A percentile compares a stretch with the other conserved stretches of the same genome.
phyloP scores from a whole-genome alignment of 2,888 invertebrate species.

The Spialia ferax region DNA sequence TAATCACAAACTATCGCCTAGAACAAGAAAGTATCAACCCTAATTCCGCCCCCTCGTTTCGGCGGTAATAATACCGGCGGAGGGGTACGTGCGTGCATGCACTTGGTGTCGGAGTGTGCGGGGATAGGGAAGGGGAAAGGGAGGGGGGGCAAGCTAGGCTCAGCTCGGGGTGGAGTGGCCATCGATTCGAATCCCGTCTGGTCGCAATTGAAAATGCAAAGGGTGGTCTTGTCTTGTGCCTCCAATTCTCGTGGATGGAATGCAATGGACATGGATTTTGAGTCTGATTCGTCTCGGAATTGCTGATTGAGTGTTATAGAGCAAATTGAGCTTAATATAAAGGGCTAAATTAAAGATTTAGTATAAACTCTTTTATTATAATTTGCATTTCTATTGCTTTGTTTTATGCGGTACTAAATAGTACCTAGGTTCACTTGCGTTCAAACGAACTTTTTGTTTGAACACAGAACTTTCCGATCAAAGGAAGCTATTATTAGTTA shows the following conservation, averaged over 20 bases:
- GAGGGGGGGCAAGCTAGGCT: neutral
- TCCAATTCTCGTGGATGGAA: neutral
- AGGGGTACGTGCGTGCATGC: constrained; percentile 50
- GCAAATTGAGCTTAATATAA: too few relatives aligned
- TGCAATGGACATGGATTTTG: neutral
- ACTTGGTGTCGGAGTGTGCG: constrained; percentile 34
- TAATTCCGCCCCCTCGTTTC: constrained; percentile 60
- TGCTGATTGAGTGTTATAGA: too few relatives aligned
- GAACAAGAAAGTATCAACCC: neutral
- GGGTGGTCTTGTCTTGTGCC: neutral
- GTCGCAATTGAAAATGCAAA: constrained; percentile 23
- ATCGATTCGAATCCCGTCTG: constrained; percentile 37
- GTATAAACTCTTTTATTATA: too few relatives aligned
- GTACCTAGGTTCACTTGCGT: too few relatives aligned
- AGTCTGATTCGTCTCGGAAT: neutral
- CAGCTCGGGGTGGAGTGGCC: constrained; percentile 27
- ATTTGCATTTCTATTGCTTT: too few relatives aligned
- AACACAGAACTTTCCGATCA: constrained; percentile 9
- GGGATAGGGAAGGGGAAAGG: neutral
- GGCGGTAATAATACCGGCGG: constrained; percentile 75
- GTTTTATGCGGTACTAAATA: too few relatives aligned
- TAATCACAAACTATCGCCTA: neutral
- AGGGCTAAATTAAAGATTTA: too few relatives aligned
- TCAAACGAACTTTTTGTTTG: neutral
- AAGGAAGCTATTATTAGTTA: constrained; percentile 29